Evolutionary conservation across 2,113 vertebrate species (phyloP).

Genomic region (Labeo catla): DNA sequence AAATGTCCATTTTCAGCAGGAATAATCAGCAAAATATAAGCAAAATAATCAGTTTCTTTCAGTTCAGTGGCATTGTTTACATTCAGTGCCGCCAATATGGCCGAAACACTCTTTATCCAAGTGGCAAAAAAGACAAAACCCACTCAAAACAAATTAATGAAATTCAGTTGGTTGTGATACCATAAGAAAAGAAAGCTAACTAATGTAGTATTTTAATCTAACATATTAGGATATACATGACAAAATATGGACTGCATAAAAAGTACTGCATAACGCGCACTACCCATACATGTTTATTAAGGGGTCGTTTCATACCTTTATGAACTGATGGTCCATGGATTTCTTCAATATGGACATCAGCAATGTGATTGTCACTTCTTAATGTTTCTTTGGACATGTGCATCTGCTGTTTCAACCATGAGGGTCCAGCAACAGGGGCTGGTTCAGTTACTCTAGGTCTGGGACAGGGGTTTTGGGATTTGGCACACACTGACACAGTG

Average conservation of each 20-base stretch:
- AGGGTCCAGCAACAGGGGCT: conserved; percentile 6
- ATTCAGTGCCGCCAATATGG: no score
- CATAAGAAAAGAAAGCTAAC: background rate
- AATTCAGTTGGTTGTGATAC: background rate
- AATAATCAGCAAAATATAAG: no score
- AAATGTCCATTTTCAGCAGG: no score
- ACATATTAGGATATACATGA: background rate
- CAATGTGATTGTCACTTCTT: conserved; percentile 23
- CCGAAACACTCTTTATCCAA: background rate
- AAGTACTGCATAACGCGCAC: background rate
- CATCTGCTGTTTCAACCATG: conserved; percentile 30
- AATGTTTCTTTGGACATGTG: conserved; percentile 25
- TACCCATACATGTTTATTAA: background rate
- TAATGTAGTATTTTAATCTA: background rate
- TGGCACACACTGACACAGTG: conserved; percentile 30
- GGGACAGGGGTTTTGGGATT: background rate
- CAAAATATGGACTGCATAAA: background rate
- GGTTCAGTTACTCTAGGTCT: conserved; percentile 9
- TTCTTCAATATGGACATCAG: conserved; percentile 42
- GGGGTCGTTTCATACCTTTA: conserved; percentile 43
- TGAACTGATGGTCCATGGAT: conserved; percentile 32
- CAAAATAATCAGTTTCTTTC: no score
- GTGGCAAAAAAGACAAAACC: background rate
- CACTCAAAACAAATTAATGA: background rate
- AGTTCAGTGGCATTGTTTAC: no score